Evolutionary conservation across 2,113 vertebrate species (phyloP).

Genomic region (Crotalus helleri): DNA sequence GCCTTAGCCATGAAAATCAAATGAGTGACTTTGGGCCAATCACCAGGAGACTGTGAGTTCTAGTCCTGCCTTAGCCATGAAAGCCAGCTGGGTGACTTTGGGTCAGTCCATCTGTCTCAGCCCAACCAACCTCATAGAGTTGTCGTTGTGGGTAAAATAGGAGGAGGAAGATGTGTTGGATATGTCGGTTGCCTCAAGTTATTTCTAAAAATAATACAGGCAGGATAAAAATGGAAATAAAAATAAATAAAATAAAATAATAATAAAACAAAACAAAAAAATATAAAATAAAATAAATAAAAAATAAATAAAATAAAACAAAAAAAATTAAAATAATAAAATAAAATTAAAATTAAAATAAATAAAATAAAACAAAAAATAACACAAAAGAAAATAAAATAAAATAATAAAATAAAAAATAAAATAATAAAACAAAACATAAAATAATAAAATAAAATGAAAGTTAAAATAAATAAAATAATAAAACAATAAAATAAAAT

Average conservation of each 20-base stretch:
- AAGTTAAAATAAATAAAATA: too few species aligned
- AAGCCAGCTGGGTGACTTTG: too few species aligned
- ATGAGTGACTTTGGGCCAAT: not conserved
- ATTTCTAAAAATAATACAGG: not conserved
- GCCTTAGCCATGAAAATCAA: not conserved
- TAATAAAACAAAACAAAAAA: not conserved
- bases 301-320: not conserved
- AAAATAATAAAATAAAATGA: not conserved
- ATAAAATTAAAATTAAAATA: not conserved
- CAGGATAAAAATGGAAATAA: not conserved
- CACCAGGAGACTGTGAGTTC: too few species aligned
- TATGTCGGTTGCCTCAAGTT: not conserved
- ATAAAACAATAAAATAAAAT: too few species aligned
- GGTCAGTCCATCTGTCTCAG: not conserved
- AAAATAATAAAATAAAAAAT: not conserved
- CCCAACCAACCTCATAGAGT: not conserved
- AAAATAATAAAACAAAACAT: too few species aligned
- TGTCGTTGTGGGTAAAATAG: not conserved
- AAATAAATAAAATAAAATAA: not conserved
- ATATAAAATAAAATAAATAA: not conserved
- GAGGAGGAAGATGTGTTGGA: not conserved
- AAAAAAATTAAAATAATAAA: not conserved
- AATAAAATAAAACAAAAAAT: not conserved
- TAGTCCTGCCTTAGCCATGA: not conserved
- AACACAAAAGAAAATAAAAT: too few species aligned